A percentile compares a stretch with the other conserved stretches of the same genome.
phyloP scores from a whole-genome alignment of 2,113 vertebrate species.

The Laterallus jamaicensis region DNA sequence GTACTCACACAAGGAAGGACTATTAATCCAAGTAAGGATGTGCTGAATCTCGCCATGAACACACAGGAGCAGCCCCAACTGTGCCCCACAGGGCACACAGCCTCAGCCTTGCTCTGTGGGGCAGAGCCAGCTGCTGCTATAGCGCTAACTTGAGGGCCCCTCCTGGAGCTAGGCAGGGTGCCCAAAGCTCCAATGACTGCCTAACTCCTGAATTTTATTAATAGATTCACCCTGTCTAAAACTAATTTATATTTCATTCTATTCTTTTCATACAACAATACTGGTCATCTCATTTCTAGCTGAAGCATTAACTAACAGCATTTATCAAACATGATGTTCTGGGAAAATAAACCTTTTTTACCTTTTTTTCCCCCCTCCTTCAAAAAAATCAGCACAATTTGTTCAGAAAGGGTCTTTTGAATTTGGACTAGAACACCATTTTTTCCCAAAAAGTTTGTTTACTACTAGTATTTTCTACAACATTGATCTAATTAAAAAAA shows the following conservation, averaged over 20 bases:
- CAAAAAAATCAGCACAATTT: background rate
- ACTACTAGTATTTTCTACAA: background rate
- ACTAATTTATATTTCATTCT: background rate
- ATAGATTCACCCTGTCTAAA: background rate
- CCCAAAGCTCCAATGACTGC: background rate
- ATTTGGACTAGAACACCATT: background rate
- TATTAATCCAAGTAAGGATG: background rate
- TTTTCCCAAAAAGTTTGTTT: background rate
- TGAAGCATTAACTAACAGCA: background rate
- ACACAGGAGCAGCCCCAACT: rapidly evolving
- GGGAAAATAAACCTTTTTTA: background rate
- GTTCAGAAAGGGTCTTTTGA: background rate
- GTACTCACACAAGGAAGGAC: background rate
- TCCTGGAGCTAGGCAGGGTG: background rate
- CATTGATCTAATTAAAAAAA: background rate
- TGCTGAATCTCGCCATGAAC: background rate
- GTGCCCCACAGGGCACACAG: rapidly evolving
- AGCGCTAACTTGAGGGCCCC: background rate
- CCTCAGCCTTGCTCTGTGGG: background rate
- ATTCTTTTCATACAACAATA: background rate
- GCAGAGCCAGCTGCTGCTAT: background rate
- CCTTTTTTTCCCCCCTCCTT: background rate
- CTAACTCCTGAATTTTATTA: background rate
- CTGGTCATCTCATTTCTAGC: background rate
- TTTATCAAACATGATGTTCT: background rate